Conservation (phyloP, 2,888 invertebrate genomes). For the Lomographa bimaculata region DNA sequence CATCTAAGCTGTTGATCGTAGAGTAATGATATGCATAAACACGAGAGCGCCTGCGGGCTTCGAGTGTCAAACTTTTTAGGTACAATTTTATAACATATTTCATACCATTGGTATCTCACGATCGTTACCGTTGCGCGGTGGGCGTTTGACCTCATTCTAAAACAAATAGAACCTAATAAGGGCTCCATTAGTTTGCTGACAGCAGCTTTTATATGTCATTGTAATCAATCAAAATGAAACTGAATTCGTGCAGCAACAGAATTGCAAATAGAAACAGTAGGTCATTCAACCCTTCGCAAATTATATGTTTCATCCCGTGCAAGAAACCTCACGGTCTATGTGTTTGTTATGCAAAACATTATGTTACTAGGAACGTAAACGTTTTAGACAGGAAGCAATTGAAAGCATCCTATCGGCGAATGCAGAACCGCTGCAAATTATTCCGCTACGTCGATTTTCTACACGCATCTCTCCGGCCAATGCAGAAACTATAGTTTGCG, state of each 20-base stretch:
- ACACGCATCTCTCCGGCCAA: constrained; percentile 44
- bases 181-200: constrained; percentile 56
- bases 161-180: constrained; percentile 58
- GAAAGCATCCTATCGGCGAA: constrained; percentile 49
- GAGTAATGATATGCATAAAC: constrained; percentile 14
- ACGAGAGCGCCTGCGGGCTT: constrained; percentile 5
- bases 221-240: constrained; percentile 36
- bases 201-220: constrained; percentile 48
- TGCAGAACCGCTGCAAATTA: constrained; percentile 55
- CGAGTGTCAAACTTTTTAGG: constrained; percentile 35
- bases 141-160: constrained; percentile 59
- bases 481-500: constrained; percentile 37
- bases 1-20: constrained; percentile 17
- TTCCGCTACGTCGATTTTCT: constrained; percentile 53
- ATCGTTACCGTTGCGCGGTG: constrained; percentile 57
- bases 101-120: constrained; percentile 52
- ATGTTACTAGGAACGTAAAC: constrained; percentile 45
- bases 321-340: constrained; percentile 29
- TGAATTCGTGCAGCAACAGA: constrained; percentile 31
- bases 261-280: constrained; percentile 29
- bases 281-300: constrained; percentile 35
- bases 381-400: constrained; percentile 56
- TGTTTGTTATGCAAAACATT: constrained; percentile 45
- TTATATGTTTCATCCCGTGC: constrained; percentile 30
- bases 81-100: constrained; percentile 48